Percentiles rank a stretch among this genome's conserved stretches.
phyloP scores from a whole-genome alignment of 2,797 vertebrate species.

The Chrosomus eos region DNA sequence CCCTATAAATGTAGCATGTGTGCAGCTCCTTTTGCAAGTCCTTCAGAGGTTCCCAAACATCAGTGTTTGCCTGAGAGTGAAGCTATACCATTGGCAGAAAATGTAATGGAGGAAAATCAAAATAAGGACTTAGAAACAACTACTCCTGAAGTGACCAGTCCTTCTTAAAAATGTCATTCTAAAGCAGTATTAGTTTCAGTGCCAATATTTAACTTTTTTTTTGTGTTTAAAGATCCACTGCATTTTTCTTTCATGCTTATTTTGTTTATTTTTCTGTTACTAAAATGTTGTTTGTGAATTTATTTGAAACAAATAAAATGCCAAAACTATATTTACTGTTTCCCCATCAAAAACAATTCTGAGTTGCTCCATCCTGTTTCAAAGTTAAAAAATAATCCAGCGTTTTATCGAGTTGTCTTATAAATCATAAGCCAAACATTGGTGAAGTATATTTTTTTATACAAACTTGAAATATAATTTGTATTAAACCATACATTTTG shows the following conservation, averaged over 20 bases:
- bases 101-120: neutral
- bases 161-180: neutral
- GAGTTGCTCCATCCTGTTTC: neutral
- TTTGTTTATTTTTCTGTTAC: neutral
- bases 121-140: conserved; percentile 12
- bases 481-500: conserved; percentile 77
- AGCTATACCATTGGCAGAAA: conserved; percentile 48
- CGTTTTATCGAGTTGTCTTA: neutral
- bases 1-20: conserved; percentile 88
- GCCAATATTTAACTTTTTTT: neutral
- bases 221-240: neutral
- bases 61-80: conserved; percentile 79
- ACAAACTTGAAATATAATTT: conserved; percentile 69
- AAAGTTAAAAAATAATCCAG: neutral
- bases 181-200: neutral
- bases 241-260: neutral
- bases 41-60: conserved; percentile 85
- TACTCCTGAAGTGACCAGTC: conserved; percentile 1
- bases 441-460: conserved; percentile 69
- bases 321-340: neutral
- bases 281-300: neutral
- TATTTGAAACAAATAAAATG: conserved; percentile 19
- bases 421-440: conserved; percentile 28
- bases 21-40: conserved; percentile 82
- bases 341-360: neutral